Conservation (phyloP, 2,797 vertebrate species). For the Pseudochirops cupreus region DNA sequence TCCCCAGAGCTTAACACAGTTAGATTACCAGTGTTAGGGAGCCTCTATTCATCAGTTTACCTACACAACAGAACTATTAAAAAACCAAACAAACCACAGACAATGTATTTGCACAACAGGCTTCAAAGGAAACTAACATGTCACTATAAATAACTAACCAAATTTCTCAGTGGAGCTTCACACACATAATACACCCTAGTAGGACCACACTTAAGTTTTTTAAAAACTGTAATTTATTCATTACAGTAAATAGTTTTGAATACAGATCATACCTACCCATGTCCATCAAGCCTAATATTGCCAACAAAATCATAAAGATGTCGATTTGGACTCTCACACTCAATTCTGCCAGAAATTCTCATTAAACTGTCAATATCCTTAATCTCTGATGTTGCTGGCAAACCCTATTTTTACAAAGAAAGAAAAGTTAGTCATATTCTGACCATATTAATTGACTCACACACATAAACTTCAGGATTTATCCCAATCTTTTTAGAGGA, state of each 20-base stretch:
- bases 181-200: background rate
- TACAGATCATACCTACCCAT: slow-evolving; percentile 89
- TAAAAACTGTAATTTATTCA: background rate
- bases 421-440: background rate
- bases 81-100: background rate
- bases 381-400: slow-evolving; percentile 93
- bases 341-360: slow-evolving; percentile 94
- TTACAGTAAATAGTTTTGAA: background rate
- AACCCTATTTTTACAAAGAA: slow-evolving; percentile 88
- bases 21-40: too few relatives aligned
- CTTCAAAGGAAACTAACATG: background rate
- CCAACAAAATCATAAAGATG: slow-evolving; percentile 99
- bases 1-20: background rate
- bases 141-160: background rate
- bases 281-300: slow-evolving; percentile 94
- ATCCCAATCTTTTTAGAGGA: background rate
- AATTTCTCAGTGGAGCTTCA: background rate
- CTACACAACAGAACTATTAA: background rate
- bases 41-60: background rate
- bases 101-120: background rate
- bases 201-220: background rate
- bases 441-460: slow-evolving; percentile 17
- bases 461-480: background rate
- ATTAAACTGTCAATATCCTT: slow-evolving; percentile 95
- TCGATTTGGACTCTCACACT: slow-evolving; percentile 98